Evolutionary conservation across 1,140 invertebrate species (phyloP).

Genomic region (Calliphora vicina): DNA sequence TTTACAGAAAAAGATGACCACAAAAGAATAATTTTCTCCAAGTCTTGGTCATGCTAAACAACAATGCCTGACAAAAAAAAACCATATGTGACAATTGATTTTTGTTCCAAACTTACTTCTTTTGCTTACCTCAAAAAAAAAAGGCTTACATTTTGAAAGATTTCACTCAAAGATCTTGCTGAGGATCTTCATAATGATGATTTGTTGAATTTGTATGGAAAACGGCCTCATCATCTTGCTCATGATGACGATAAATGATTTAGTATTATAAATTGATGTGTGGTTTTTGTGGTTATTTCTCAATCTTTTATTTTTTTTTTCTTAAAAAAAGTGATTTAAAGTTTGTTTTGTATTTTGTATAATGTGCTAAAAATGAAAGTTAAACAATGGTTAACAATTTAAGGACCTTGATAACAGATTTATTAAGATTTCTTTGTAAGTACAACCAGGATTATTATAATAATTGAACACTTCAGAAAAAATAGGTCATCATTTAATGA

Average conservation of each 20-base stretch:
- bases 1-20: background rate
- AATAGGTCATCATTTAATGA: conserved; percentile 13
- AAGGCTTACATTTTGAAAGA: background rate
- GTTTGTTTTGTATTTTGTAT: background rate
- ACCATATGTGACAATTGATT: background rate
- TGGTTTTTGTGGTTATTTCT: background rate
- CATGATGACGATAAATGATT: background rate
- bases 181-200: background rate
- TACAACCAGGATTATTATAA: background rate
- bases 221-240: background rate
- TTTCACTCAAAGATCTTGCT: background rate
- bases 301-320: background rate
- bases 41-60: background rate
- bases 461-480: background rate
- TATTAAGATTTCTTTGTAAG: background rate
- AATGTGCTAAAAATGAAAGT: conserved; percentile 14
- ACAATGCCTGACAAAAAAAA: background rate
- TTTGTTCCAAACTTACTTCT: no score
- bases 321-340: background rate
- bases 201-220: background rate
- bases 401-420: conserved; percentile 13
- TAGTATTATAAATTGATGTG: background rate
- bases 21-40: background rate
- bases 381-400: conserved; percentile 7
- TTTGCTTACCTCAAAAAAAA: background rate